Evolutionary conservation across 2,888 invertebrate species (phyloP), one percentile per base, ranked within the genome.

Genomic region (Pachliopta kotzebuea): DNA sequence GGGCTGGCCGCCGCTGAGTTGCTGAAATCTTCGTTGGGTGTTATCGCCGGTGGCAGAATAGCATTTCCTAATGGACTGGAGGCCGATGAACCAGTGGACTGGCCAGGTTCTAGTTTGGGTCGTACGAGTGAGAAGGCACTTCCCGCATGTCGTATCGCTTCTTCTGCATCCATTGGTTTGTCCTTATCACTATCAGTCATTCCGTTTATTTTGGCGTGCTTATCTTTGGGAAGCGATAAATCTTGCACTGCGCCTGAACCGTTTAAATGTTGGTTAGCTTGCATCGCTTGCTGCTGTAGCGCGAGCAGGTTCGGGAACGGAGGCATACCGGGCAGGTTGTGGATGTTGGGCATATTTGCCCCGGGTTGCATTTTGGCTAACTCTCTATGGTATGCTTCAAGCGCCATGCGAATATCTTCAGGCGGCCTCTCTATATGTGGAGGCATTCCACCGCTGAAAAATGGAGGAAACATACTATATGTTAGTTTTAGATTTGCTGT

Each of bases 381-480:
- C 86, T 99, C 98, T 70, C 98, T 95, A 82, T 98, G 98, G 89
- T 98, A 98, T 29, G 98, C 96, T 78, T 98, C 97, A 55, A 98
- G 88, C 17, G 97, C 97, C 92, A 98, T 93, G 53, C 98, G 94
- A 77, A 98, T 96, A 76, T 98, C 98, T 74, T 98, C 98, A n/a
- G 96, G 91, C 62, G 91, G 90, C 69, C 92, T 79, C 74, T 91
- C 91, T 87, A 92, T 93, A 74, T 94, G 92, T 62, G 94, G 94
- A 74, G 94, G 92, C 81, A 93, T 93, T 62, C 94, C 93, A 73
- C 95, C 94, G 79, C 96, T 96, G 90, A 97, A 95, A 93, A 96
- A 95, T 80, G 96, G 96, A 71, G 97, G 96, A 90, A 97, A 95
- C 92, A 95, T 94, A 92, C 95, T 95, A 85, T 79, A 92, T 81